Percentiles rank a stretch among this genome's conserved stretches.
phyloP scores from a whole-genome alignment of 2,797 vertebrate species.

The Brachyrhaphis roseni region DNA sequence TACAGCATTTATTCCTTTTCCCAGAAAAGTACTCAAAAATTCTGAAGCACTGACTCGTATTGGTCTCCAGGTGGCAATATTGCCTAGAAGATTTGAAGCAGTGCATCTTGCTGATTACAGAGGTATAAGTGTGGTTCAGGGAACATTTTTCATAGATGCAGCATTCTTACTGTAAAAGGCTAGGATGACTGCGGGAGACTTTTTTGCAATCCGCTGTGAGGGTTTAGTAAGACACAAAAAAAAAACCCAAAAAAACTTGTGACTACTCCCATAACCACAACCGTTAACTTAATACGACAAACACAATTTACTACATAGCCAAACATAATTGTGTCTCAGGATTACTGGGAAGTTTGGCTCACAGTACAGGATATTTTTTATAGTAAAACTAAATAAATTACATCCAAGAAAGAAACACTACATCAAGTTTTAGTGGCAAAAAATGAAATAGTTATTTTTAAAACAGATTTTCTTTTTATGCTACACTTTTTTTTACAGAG shows the following conservation, averaged over 20 bases:
- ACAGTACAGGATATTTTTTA: not conserved
- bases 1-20: not conserved
- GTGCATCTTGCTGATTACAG: conserved; percentile 7
- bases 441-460: not conserved
- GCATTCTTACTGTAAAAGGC: not conserved
- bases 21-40: not conserved
- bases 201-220: not conserved
- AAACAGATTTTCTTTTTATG: not conserved
- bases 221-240: not conserved
- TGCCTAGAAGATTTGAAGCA: conserved; percentile 32
- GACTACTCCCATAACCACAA: conserved; percentile 9
- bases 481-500: not conserved
- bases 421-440: not conserved
- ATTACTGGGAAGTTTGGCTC: not conserved
- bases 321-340: not conserved
- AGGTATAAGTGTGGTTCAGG: conserved; percentile 4
- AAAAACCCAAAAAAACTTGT: not conserved
- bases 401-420: not conserved
- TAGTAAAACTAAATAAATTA: not conserved
- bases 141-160: conserved; percentile 10
- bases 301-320: conserved; percentile 19
- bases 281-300: conserved; percentile 27
- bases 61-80: conserved; percentile 63
- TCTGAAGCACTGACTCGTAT: conserved; percentile 12
- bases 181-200: not conserved